Conservation (phyloP, 2,888 invertebrate species). For the Ophioninae sp. region DNA sequence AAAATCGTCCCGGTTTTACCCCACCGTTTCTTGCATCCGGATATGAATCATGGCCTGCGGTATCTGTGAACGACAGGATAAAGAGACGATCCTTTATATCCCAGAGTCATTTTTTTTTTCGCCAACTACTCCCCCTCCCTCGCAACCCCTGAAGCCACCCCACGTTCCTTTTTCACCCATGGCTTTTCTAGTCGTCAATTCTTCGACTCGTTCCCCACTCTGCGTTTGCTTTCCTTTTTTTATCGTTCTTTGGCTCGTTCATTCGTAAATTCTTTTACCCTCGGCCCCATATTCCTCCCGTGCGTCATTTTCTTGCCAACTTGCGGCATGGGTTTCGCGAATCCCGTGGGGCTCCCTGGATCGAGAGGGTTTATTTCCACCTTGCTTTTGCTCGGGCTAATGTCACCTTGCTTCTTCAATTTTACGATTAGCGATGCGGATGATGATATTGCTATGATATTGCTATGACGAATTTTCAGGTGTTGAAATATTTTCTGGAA, state of each 20-base stretch:
- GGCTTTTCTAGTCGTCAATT: slow-evolving; percentile 51
- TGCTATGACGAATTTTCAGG: too few species aligned
- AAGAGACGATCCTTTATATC: slow-evolving; percentile 65
- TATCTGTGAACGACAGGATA: slow-evolving; percentile 71
- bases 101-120: slow-evolving; percentile 39
- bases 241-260: slow-evolving; percentile 51
- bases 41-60: slow-evolving; percentile 71
- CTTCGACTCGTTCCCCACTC: slow-evolving; percentile 39
- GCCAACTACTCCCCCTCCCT: neutral
- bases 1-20: slow-evolving; percentile 55
- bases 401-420: too few species aligned
- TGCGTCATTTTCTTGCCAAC: slow-evolving; percentile 23
- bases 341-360: too few species aligned
- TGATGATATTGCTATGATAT: too few species aligned
- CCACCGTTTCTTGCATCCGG: slow-evolving; percentile 54
- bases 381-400: too few species aligned
- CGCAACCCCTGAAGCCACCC: too few species aligned
- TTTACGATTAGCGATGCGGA: too few species aligned
- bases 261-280: slow-evolving; percentile 53
- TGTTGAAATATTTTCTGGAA: too few species aligned
- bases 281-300: slow-evolving; percentile 44
- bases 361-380: too few species aligned
- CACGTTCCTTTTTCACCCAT: slow-evolving; percentile 11
- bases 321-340: neutral
- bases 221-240: slow-evolving; percentile 27